Percentiles rank a stretch among this genome's conserved stretches.
phyloP scores from a whole-genome alignment of 92 coral and sea anemone genomes.

The Porites evermanni region DNA sequence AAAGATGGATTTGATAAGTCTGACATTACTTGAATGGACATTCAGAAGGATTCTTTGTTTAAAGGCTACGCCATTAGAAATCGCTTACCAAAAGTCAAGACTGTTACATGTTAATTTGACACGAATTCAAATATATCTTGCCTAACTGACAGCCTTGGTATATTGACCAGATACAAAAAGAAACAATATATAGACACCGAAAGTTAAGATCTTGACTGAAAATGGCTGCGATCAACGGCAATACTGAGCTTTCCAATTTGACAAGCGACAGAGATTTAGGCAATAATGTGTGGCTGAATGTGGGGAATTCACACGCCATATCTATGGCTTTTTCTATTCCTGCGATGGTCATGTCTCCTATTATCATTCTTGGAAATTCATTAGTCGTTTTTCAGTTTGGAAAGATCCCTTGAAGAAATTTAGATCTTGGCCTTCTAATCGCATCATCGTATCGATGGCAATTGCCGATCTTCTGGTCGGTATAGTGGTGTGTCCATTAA shows the following conservation, averaged over 20 bases:
- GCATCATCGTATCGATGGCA: constrained; percentile 17
- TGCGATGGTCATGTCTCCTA: not conserved
- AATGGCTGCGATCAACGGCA: constrained; percentile 15
- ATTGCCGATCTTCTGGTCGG: constrained; percentile 31
- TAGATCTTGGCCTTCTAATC: constrained; percentile 22
- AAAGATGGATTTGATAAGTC: too few relatives aligned
- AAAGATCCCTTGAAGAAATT: constrained; percentile 30
- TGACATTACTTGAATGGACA: too few relatives aligned
- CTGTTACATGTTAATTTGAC: too few relatives aligned
- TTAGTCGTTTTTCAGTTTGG: constrained; percentile 22
- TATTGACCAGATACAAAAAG: too few relatives aligned
- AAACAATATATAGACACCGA: too few relatives aligned
- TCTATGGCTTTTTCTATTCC: not conserved
- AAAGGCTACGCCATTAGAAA: too few relatives aligned
- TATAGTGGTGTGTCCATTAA: constrained; percentile 8
- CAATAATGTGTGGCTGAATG: not conserved
- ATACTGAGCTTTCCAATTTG: constrained; percentile 1
- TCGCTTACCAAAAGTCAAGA: too few relatives aligned
- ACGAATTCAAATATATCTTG: too few relatives aligned
- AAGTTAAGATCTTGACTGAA: not conserved
- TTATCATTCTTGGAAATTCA: constrained; percentile 22
- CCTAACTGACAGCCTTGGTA: too few relatives aligned
- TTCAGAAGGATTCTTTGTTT: too few relatives aligned
- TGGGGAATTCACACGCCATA: not conserved
- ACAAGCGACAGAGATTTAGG: not conserved